phyloP scores from a whole-genome alignment of 2,797 vertebrate genomes.

The Acanthopagrus latus region DNA sequence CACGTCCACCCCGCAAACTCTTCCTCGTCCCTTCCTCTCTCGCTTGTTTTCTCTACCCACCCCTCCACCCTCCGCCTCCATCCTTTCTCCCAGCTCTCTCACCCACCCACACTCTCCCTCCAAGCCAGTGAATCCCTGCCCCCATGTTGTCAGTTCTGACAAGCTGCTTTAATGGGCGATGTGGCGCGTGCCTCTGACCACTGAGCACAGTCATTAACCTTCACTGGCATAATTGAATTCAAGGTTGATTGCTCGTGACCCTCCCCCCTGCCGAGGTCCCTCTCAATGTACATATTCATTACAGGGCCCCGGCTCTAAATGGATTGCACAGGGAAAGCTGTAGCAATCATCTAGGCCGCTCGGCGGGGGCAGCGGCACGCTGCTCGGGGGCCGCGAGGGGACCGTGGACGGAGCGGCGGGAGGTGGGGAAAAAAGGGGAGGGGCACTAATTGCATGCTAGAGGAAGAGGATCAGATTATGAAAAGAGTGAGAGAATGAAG shows the following conservation, averaged over 20 bases:
- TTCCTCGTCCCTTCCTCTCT: constrained; percentile 43
- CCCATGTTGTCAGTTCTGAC: constrained; percentile 93
- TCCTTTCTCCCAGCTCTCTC: constrained; percentile 52
- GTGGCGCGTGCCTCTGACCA: constrained; percentile 96
- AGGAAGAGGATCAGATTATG: constrained; percentile 99
- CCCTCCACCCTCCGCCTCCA: constrained; percentile 37
- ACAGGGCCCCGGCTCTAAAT: constrained; percentile 91
- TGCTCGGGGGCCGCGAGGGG: constrained; percentile 67
- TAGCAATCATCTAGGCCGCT: constrained; percentile 90
- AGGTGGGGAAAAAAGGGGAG: constrained; percentile 78
- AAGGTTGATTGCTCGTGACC: constrained; percentile 99
- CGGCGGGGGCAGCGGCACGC: constrained; percentile 70
- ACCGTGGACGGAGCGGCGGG: constrained; percentile 59
- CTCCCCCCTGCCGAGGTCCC: constrained; percentile 89
- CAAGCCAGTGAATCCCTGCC: constrained; percentile 84
- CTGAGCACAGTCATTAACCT: constrained; percentile 99
- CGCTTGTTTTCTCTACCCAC: constrained; percentile 59
- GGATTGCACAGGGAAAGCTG: constrained; percentile 97
- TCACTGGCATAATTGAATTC: constrained; percentile 99
- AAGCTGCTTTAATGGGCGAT: constrained; percentile 93
- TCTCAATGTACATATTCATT: constrained; percentile 99
- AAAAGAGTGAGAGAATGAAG: constrained; percentile 99
- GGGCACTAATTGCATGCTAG: constrained; percentile 99
- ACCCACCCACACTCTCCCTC: constrained; percentile 79
- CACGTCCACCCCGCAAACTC: constrained; percentile 44